Conservation (phyloP, 2,888 invertebrate species). For the Drosophila anceps region DNA sequence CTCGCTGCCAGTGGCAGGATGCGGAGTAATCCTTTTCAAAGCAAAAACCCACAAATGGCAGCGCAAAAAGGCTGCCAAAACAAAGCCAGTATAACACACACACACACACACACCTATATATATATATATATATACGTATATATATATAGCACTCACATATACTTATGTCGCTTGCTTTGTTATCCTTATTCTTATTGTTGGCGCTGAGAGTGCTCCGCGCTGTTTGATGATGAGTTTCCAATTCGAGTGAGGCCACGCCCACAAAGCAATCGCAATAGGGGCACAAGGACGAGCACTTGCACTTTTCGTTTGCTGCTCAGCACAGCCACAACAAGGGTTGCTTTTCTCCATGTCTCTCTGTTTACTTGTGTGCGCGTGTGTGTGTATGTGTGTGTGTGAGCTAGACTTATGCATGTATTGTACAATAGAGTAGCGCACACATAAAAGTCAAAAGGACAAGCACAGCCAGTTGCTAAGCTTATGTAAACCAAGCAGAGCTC, state of each 20-base stretch:
- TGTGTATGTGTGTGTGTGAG: slow-evolving; percentile 18
- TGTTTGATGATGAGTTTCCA: slow-evolving; percentile 69
- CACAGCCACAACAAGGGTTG: slow-evolving; percentile 71
- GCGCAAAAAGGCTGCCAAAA: slow-evolving; percentile 74
- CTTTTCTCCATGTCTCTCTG: slow-evolving; percentile 53
- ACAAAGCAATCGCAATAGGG: slow-evolving; percentile 22
- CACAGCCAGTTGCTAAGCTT: slow-evolving; percentile 45
- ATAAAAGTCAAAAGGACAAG: slow-evolving; percentile 68
- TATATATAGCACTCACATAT: slow-evolving; percentile 38
- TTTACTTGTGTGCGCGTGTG: slow-evolving; percentile 1
- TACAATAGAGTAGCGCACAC: slow-evolving; percentile 62
- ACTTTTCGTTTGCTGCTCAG: slow-evolving; percentile 71
- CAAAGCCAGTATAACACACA: slow-evolving; percentile 52
- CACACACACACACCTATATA: slow-evolving; percentile 22
- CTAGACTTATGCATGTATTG: slow-evolving; percentile 45
- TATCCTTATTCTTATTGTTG: slow-evolving; percentile 70
- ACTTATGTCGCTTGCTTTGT: slow-evolving; percentile 55
- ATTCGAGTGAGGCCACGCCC: slow-evolving; percentile 78
- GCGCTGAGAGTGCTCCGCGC: slow-evolving; percentile 52
- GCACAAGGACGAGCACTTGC: slow-evolving; percentile 71
- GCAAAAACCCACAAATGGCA: slow-evolving; percentile 83
- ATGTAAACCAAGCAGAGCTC: slow-evolving; percentile 31
- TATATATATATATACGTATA: background rate
- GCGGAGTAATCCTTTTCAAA: slow-evolving; percentile 78
- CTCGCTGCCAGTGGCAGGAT: slow-evolving; percentile 61